Conservation (phyloP, 2,113 vertebrate species). For the Mugil cephalus region DNA sequence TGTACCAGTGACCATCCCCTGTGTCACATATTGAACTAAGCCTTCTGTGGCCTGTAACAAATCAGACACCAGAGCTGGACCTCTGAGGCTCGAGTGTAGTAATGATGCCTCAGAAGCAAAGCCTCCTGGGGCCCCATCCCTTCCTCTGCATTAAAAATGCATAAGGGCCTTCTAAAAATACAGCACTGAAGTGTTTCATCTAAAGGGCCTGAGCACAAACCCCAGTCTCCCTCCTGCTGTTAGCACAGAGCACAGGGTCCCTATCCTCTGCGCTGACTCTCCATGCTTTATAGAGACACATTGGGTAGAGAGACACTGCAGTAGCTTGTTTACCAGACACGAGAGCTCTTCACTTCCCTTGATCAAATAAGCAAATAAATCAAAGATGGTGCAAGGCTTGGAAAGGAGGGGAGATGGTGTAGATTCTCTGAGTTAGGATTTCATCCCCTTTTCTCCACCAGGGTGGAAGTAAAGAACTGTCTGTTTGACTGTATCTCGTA, state of each 20-base stretch:
- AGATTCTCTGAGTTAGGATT: neutral
- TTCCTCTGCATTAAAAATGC: slow-evolving; percentile 82
- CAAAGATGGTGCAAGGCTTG: neutral
- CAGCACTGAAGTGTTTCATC: slow-evolving; percentile 78
- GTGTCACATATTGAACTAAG: slow-evolving; percentile 13
- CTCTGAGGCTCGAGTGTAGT: slow-evolving; percentile 31
- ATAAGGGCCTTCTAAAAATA: slow-evolving; percentile 83
- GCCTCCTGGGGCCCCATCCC: slow-evolving; percentile 62
- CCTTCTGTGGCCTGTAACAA: slow-evolving; percentile 26
- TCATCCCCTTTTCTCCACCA: slow-evolving; percentile 1
- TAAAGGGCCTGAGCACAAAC: slow-evolving; percentile 65
- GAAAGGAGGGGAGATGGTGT: neutral
- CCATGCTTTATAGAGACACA: slow-evolving; percentile 24
- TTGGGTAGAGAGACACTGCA: slow-evolving; percentile 3
- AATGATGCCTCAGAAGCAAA: slow-evolving; percentile 57
- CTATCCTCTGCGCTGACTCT: slow-evolving; percentile 17
- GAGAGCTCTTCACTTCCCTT: slow-evolving; percentile 10
- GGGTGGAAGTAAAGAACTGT: neutral
- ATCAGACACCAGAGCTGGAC: slow-evolving; percentile 50
- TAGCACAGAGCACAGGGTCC: slow-evolving; percentile 6
- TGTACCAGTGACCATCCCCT: slow-evolving; percentile 8
- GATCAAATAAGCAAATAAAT: slow-evolving; percentile 11
- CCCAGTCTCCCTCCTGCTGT: slow-evolving; percentile 51
- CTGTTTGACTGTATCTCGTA: slow-evolving; percentile 7
- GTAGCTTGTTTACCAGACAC: slow-evolving; percentile 25